Evolutionary conservation across 2,797 vertebrate species (phyloP), one percentile per base, ranked within the genome.

Genomic region (Todus mexicanus): DNA sequence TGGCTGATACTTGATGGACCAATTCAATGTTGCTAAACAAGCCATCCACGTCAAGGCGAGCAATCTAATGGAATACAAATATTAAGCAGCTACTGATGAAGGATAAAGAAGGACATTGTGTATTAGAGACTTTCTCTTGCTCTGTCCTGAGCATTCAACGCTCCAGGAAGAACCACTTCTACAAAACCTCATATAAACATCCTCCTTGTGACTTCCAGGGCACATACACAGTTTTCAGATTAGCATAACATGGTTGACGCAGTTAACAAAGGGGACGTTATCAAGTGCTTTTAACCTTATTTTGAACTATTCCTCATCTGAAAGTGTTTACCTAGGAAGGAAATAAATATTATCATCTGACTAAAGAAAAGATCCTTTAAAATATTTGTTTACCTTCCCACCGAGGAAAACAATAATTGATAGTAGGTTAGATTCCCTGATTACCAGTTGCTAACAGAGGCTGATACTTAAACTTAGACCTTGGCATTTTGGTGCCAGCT

Each of bases 21-120:
- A 98, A 98, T 93, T 99, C 99, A 87, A 98, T 98, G 98, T 99
- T 99, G 97, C 98, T 99, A 95, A 99, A 99, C 95, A 99, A 97
- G 71, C 98, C 97, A 68, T 99, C 99, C 82, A 99, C 98, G 56
- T 99, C 99, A 90, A 99, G 95, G 85, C 74, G 79, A 68, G 95
- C 98, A 86, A 98, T 97, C 99, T 99, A 91, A 86, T 71, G 78
- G 90, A 96, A 96, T 76, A 97, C 85, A 97, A 95, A 96, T 64
- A 96, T 72, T 79, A 92, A 96, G 69, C 33, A 45, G 65, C 51
- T 74, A 92, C 63, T 38, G 60, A 89, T 4, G 26, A 91, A 95
- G 65, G 69, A 93, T 89, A 94, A 76, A 92, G 82, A 93, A 87
- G 78, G 21, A 38, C 61, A 1, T 7, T 74, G 69, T 73, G 43